Evolutionary conservation across 2,888 invertebrate species (phyloP).

Genomic region (Euzophera pinguis): DNA sequence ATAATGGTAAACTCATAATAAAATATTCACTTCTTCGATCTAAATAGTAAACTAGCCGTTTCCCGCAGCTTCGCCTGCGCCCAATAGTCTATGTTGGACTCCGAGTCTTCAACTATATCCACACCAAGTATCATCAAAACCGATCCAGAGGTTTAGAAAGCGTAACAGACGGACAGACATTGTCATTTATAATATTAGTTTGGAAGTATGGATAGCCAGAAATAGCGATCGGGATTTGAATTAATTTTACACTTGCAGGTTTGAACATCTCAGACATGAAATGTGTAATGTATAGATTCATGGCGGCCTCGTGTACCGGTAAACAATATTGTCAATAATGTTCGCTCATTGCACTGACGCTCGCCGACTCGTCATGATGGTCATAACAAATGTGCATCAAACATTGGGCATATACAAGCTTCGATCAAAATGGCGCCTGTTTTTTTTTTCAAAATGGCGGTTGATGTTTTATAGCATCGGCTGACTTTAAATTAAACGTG

Average conservation of each 20-base stretch:
- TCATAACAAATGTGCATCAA: neutral
- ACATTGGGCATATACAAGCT: neutral
- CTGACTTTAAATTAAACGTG: too few species aligned
- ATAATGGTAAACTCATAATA: too few species aligned
- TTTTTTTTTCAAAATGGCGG: neutral
- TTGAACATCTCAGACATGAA: constrained; percentile 10
- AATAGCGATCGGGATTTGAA: constrained; percentile 2
- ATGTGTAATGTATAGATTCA: constrained; percentile 9
- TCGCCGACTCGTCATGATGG: neutral
- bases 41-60: too few species aligned
- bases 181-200: too few species aligned
- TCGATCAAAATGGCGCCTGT: neutral
- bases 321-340: constrained; percentile 2
- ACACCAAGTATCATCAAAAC: too few species aligned
- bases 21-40: constrained; percentile 4
- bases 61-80: too few species aligned
- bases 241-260: constrained; percentile 13
- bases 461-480: neutral
- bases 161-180: too few species aligned
- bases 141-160: too few species aligned
- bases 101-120: too few species aligned
- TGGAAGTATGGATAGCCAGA: neutral
- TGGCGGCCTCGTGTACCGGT: constrained; percentile 8
- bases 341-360: constrained; percentile 2
- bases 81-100: too few species aligned